These are phyloP conservation scores for Platerodrilus igneus DNA, from an alignment of 2,888 invertebrate species.

Conservation along the genomic window DNA sequence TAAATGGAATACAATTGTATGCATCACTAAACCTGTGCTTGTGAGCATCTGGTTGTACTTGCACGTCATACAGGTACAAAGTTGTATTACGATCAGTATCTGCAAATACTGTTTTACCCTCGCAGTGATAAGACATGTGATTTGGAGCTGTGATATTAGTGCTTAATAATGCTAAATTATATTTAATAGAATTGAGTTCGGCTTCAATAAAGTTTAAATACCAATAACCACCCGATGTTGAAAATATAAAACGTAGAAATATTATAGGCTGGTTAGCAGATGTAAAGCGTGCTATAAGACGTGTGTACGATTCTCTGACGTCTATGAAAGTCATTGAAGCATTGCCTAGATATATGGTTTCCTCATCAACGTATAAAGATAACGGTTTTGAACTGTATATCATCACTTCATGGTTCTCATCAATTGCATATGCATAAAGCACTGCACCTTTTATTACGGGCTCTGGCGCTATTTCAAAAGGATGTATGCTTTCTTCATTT, in stretches of 20 bases:
- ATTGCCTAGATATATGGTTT: conserved; percentile 16
- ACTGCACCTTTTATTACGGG: too few relatives aligned
- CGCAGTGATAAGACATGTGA: conserved; percentile 50
- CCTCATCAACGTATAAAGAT: conserved; percentile 31
- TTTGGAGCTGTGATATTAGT: conserved; percentile 38
- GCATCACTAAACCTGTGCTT: conserved; percentile 52
- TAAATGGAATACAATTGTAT: conserved; percentile 71
- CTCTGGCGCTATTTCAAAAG: too few relatives aligned
- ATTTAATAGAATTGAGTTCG: conserved; percentile 25
- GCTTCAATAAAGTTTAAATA: conserved; percentile 39
- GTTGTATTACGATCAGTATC: conserved; percentile 36
- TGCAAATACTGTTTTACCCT: conserved; percentile 39
- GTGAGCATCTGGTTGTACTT: conserved; percentile 48
- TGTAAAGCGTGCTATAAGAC: conserved; percentile 39
- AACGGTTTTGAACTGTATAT: conserved; percentile 41
- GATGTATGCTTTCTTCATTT: too few relatives aligned
- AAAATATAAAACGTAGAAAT: conserved; percentile 41
- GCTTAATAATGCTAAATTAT: conserved; percentile 35
- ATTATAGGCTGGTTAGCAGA: conserved; percentile 39
- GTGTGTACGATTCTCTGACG: conserved; percentile 29
- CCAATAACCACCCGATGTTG: conserved; percentile 42
- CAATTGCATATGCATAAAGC: too few relatives aligned
- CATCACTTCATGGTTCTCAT: conserved; percentile 23
- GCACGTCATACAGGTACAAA: conserved; percentile 43
- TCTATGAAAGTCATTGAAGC: conserved; percentile 26